Evolutionary conservation across 2,797 vertebrate species (phyloP).

Genomic region (Pseudotriccus pelzelni): DNA sequence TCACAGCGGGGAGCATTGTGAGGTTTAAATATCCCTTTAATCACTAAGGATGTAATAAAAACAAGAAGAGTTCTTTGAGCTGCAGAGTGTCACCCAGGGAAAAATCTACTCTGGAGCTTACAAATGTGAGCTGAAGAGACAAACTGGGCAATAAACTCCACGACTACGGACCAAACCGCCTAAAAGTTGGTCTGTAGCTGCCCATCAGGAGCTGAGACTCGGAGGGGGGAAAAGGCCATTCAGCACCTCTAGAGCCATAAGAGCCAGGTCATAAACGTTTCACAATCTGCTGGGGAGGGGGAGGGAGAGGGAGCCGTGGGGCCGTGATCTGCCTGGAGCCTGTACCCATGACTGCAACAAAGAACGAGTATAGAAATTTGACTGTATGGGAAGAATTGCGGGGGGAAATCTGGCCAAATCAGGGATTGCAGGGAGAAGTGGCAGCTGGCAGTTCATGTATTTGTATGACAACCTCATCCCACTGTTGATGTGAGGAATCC

Average conservation of each 20-base stretch:
- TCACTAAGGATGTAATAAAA: slow-evolving; percentile 74
- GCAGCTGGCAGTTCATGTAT: neutral
- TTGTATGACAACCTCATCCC: neutral
- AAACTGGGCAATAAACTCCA: slow-evolving; percentile 73
- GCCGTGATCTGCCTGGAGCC: neutral
- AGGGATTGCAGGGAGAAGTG: neutral
- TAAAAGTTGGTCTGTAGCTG: slow-evolving; percentile 54
- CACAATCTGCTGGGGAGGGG: slow-evolving; percentile 44
- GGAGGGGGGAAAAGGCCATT: slow-evolving; percentile 56
- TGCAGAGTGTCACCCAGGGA: slow-evolving; percentile 69
- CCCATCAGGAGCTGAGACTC: slow-evolving; percentile 51
- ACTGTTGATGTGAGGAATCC: neutral
- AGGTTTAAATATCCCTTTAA: slow-evolving; percentile 71
- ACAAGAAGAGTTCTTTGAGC: slow-evolving; percentile 67
- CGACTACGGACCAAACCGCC: slow-evolving; percentile 60
- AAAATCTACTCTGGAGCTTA: slow-evolving; percentile 67
- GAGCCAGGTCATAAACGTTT: slow-evolving; percentile 58
- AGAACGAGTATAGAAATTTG: neutral
- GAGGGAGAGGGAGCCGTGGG: slow-evolving; percentile 39
- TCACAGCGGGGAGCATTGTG: slow-evolving; percentile 60
- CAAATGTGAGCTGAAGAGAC: slow-evolving; percentile 67
- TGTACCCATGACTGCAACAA: neutral
- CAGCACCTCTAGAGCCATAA: slow-evolving; percentile 68
- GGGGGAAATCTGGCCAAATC: neutral
- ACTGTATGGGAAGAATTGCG: neutral